A percentile compares a stretch with the other conserved stretches of the same genome.
These are phyloP conservation scores for Odocoileus virginianus DNA, from an alignment of 2,113 vertebrate species.

Conservation along the genomic window DNA sequence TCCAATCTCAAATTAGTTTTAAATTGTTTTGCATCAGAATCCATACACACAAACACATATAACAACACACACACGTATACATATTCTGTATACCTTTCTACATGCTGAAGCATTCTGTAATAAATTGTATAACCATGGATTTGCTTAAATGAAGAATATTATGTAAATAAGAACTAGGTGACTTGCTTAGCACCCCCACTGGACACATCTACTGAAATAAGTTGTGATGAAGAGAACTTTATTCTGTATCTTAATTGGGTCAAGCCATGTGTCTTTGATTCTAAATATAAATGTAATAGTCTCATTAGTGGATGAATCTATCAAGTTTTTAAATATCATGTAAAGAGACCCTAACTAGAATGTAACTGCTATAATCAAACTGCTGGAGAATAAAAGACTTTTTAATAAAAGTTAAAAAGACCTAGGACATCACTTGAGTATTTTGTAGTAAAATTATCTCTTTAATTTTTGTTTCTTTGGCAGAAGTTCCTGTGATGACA, in stretches of 20 bases:
- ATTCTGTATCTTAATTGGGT: not conserved
- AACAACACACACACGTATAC: not conserved
- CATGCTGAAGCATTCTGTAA: not conserved
- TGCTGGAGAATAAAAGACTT: not conserved
- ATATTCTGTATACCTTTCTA: not conserved
- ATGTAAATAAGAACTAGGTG: not conserved
- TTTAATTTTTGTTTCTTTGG: not conserved
- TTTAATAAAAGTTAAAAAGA: not conserved
- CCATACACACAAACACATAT: not conserved
- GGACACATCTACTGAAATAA: not conserved
- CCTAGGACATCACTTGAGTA: not conserved
- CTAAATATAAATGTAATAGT: not conserved
- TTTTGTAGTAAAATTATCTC: not conserved
- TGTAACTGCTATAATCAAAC: not conserved
- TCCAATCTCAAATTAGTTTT: not conserved
- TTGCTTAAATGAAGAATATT: not conserved
- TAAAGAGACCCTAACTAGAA: not conserved
- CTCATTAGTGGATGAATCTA: not conserved
- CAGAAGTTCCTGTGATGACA: not conserved
- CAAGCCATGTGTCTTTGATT: not conserved
- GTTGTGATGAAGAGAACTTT: not conserved
- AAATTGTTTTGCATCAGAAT: not conserved
- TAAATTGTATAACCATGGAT: not conserved
- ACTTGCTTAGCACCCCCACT: not conserved
- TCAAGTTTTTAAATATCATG: not conserved